A percentile compares a stretch with the other conserved stretches of the same genome.
Conservation (phyloP, 2,888 invertebrate genomes). For the Palloptera scutellata region DNA sequence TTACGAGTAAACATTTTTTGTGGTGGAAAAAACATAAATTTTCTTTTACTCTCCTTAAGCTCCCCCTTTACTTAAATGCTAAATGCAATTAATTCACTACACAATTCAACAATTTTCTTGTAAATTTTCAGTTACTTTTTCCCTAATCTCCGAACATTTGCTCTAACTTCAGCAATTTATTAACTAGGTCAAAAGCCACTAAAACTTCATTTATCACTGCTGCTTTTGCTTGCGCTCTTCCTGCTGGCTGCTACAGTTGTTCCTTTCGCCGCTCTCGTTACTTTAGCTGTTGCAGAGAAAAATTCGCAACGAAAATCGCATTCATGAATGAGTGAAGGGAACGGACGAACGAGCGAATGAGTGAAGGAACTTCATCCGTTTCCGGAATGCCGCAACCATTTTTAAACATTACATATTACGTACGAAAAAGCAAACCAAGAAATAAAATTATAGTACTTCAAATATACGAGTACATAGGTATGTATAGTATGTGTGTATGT, state of each 20-base stretch:
- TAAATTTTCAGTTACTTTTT: no score
- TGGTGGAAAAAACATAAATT: no score
- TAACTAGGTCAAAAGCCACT: slow-evolving; percentile 63
- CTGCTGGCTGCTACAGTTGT: slow-evolving; percentile 2
- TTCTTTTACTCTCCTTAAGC: no score
- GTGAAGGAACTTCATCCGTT: slow-evolving; percentile 51
- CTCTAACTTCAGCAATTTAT: slow-evolving; percentile 59
- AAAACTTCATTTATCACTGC: slow-evolving; percentile 62
- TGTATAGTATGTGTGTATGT: not conserved
- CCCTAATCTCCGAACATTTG: not conserved
- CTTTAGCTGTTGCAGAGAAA: not conserved
- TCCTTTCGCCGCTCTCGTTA: not conserved
- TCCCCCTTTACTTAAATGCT: no score
- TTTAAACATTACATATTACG: slow-evolving; percentile 33
- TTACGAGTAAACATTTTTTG: no score
- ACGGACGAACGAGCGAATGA: slow-evolving; percentile 49
- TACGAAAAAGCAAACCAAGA: slow-evolving; percentile 13
- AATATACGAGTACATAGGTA: not conserved
- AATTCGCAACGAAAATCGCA: slow-evolving; percentile 48
- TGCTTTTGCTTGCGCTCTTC: slow-evolving; percentile 1
- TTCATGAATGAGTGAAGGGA: slow-evolving; percentile 39
- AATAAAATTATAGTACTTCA: not conserved
- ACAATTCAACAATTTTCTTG: no score
- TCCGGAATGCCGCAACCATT: slow-evolving; percentile 57
- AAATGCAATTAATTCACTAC: no score